phyloP scores from a whole-genome alignment of 2,888 invertebrate species.

The Pristionchus maxplancki region DNA sequence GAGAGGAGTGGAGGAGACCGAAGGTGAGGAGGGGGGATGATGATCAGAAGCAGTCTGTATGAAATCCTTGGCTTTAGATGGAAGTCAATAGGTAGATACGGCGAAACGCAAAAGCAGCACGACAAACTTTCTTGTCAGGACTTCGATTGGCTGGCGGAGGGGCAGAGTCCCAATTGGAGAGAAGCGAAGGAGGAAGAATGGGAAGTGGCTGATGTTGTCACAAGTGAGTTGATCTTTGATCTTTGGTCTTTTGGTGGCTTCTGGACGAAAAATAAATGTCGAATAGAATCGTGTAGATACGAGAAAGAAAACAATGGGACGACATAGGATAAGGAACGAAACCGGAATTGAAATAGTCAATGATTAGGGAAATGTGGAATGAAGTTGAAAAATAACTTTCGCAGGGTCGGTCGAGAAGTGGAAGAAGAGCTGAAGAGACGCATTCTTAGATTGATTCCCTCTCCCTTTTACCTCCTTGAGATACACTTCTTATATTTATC shows the following conservation, averaged over 20 bases:
- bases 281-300: neutral
- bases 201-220: slow-evolving; percentile 24
- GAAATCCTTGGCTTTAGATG: neutral
- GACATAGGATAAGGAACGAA: neutral
- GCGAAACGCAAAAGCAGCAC: no score
- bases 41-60: neutral
- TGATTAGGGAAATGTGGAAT: neutral
- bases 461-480: neutral
- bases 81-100: no score
- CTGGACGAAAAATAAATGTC: no score
- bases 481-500: slow-evolving; percentile 1
- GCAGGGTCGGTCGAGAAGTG: slow-evolving; percentile 27
- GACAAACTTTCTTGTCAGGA: no score
- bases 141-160: slow-evolving; percentile 66
- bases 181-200: slow-evolving; percentile 24
- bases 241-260: no score
- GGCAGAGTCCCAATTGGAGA: slow-evolving; percentile 65
- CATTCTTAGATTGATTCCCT: neutral
- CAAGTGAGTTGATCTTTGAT: slow-evolving; percentile 12
- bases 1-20: slow-evolving; percentile 43
- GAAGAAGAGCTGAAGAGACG: neutral
- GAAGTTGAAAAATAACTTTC: neutral
- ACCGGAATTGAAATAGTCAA: no score
- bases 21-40: slow-evolving; percentile 41
- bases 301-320: neutral